Conservation (phyloP, 2,113 vertebrate species). For the Antigone vipio region DNA sequence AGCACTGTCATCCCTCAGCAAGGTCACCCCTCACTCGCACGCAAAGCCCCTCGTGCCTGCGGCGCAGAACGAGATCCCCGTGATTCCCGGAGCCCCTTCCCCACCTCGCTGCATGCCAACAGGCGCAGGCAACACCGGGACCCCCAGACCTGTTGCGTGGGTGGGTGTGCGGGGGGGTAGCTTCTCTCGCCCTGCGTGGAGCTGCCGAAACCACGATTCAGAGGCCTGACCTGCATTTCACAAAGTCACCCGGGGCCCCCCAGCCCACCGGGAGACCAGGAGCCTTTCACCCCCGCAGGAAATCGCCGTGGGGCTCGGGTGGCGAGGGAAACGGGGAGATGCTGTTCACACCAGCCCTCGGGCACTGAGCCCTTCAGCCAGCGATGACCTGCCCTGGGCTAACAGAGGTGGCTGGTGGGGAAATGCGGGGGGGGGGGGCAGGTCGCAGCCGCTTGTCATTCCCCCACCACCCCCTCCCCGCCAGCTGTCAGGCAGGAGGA, state of each 20-base stretch:
- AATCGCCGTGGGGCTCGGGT: not conserved
- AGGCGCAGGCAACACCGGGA: not conserved
- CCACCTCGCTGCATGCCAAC: fast-evolving
- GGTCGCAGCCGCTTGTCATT: no score
- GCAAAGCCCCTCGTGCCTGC: not conserved
- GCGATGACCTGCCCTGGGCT: not conserved
- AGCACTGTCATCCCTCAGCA: slow-evolving; percentile 24
- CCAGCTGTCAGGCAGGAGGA: no score
- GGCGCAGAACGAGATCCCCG: not conserved
- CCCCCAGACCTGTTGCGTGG: not conserved
- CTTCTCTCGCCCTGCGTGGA: not conserved
- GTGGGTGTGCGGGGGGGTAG: not conserved
- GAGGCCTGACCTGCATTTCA: slow-evolving; percentile 8
- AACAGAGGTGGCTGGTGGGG: not conserved
- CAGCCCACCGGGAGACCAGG: not conserved
- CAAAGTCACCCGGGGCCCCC: not conserved
- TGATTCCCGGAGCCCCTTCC: not conserved
- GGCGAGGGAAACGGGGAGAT: not conserved
- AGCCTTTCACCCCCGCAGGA: not conserved
- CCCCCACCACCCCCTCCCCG: no score
- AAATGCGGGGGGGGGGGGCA: not conserved
- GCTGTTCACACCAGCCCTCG: not conserved
- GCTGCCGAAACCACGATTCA: fast-evolving
- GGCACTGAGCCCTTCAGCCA: not conserved
- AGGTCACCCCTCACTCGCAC: not conserved